These are phyloP conservation scores for Coelopa pilipes DNA, from an alignment of 2,888 invertebrate genomes.

Conservation along the genomic window DNA sequence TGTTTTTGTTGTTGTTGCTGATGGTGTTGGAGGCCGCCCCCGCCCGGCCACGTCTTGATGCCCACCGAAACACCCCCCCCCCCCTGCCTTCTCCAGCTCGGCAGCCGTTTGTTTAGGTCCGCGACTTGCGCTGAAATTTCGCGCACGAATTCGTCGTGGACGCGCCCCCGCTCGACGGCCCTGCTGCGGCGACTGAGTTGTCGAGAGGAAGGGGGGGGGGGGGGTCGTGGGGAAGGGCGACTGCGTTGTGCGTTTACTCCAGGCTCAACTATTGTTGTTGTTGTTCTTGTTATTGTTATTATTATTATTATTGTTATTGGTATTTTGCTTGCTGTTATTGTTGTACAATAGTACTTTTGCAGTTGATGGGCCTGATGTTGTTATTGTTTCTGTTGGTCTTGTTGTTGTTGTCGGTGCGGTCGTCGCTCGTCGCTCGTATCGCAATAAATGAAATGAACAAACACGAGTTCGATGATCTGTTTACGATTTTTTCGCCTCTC, in stretches of 20 bases:
- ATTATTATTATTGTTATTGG: no score
- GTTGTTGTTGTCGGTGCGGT: background rate
- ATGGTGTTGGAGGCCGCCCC: background rate
- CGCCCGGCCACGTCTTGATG: no score
- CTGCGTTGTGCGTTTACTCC: no score
- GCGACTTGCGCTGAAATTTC: constrained; percentile 13
- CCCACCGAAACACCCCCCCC: no score
- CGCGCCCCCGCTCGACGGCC: background rate
- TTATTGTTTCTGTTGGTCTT: background rate
- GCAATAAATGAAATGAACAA: constrained; percentile 38
- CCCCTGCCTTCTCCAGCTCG: background rate
- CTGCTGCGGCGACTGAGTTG: background rate
- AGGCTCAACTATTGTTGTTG: no score
- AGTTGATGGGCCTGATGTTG: background rate
- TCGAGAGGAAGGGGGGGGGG: no score
- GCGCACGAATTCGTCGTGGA: constrained; percentile 23
- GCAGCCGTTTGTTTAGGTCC: constrained; percentile 4
- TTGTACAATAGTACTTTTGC: no score
- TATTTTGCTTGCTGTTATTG: no score
- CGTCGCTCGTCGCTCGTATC: constrained; percentile 34
- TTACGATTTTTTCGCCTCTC: constrained; percentile 54
- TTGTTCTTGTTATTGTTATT: no score
- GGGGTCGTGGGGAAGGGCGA: no score
- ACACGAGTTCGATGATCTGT: constrained; percentile 63
- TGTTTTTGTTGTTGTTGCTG: constrained; percentile 20